Conservation (phyloP, 1,140 invertebrate species). For the Brachystomella parvula region DNA sequence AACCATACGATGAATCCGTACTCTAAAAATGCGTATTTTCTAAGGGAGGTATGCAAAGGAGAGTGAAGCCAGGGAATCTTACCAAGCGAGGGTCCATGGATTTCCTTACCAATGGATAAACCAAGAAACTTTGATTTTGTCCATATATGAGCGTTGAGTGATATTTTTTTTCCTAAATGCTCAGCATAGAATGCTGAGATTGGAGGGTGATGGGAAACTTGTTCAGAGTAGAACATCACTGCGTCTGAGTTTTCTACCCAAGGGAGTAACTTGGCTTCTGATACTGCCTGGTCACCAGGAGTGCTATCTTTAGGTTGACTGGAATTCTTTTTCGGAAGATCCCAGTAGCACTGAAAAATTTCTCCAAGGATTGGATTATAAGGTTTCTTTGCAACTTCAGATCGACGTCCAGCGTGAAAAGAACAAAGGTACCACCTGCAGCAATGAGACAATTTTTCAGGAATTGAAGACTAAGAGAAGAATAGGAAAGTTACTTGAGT, state of each 20-base stretch:
- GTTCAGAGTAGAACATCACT: slow-evolving; percentile 88
- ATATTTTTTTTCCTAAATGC: slow-evolving; percentile 78
- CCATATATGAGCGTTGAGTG: slow-evolving; percentile 89
- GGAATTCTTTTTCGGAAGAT: slow-evolving; percentile 44
- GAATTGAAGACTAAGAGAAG: neutral
- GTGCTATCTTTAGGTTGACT: neutral
- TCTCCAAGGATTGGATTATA: slow-evolving; percentile 96
- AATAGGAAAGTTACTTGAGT: slow-evolving; percentile 45
- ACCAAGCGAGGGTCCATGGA: neutral
- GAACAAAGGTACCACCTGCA: slow-evolving; percentile 86
- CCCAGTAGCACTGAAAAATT: slow-evolving; percentile 83
- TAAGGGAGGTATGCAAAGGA: neutral
- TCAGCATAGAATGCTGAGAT: slow-evolving; percentile 94
- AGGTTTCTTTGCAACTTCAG: slow-evolving; percentile 90
- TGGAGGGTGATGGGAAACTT: slow-evolving; percentile 98
- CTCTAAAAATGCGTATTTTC: too few species aligned
- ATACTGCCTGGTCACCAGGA: neutral
- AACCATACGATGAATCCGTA: neutral
- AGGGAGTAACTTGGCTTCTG: slow-evolving; percentile 23
- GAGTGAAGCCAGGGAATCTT: neutral
- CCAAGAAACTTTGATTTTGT: slow-evolving; percentile 97
- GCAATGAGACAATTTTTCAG: slow-evolving; percentile 19
- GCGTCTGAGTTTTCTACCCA: slow-evolving; percentile 35
- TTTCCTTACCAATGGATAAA: slow-evolving; percentile 64
- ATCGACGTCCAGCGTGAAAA: slow-evolving; percentile 92